Evolutionary conservation across 2,888 invertebrate species (phyloP), one percentile per base, ranked within the genome.

Genomic region (Drosophila paramelanica): DNA sequence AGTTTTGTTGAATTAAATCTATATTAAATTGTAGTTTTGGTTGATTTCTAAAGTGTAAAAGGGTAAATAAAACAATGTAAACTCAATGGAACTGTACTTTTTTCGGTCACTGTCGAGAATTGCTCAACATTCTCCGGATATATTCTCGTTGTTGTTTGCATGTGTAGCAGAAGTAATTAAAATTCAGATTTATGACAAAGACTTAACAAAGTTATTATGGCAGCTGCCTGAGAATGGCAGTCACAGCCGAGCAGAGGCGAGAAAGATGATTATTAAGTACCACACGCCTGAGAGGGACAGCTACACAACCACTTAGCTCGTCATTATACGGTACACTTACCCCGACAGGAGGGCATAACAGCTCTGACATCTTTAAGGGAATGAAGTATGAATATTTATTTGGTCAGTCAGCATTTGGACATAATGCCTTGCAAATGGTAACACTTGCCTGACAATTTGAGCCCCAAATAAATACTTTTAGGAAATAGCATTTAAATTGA

Each of bases 171-270:
- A 81, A 80, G 77, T 86, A 83, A 86, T 83, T 83, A 86, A 86
- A 75, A 83, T 72, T 67, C 52, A 80, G 72, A 83, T 88, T 86
- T 86, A 88, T 75, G 83, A 82, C 80, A 67, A 67, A 68, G 70
- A 77, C 88, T 86, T 88, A 83, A 73, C 70, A 71, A 69, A 67
- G 71, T 75, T 83, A 80, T 83, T 80, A 77, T 77, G 74, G 66
- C 79, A 82, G 70, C 59, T 69, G 71, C 33, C 65, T 66, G 67
- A 60, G 58, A 67, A 60, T 67, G 81, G 72, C 68, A 75, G 75
- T 55, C 52, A 31, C 55, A 73, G 46, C 38, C 58, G 27, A 6
- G 27, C 57, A 25, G 13, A 49, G 38, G n/a, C 39, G 23, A 25
- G 38, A 23, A 39, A 10, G 39, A 68, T n/a, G 38, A 43, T 50